Conservation (phyloP, 1,140 invertebrate genomes). For the Campoletis sonorensis region DNA sequence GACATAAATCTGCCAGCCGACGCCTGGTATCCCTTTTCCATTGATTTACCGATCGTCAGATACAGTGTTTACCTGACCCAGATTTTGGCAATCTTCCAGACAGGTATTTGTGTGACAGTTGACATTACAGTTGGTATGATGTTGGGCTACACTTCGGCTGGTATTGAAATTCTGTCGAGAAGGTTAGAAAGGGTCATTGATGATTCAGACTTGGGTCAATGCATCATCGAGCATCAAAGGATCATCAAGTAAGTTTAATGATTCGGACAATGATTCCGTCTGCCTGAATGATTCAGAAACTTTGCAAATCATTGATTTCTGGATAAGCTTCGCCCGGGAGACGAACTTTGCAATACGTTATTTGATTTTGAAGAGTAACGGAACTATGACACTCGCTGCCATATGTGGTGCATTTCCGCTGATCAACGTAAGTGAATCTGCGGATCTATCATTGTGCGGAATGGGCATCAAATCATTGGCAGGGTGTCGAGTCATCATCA, state of each 20-base stretch:
- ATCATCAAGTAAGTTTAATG: slow-evolving; percentile 53
- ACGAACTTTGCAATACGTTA: slow-evolving; percentile 45
- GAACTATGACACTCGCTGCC: slow-evolving; percentile 56
- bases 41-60: slow-evolving; percentile 45
- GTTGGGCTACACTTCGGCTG: slow-evolving; percentile 57
- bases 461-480: too few species aligned
- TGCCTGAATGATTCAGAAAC: neutral
- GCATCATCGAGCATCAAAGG: slow-evolving; percentile 55
- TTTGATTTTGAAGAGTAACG: slow-evolving; percentile 49
- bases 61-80: slow-evolving; percentile 58
- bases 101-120: slow-evolving; percentile 53
- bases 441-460: neutral
- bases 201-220: slow-evolving; percentile 42
- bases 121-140: slow-evolving; percentile 61
- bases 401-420: slow-evolving; percentile 62
- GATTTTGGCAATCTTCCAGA: slow-evolving; percentile 54
- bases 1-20: slow-evolving; percentile 50
- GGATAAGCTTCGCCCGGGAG: slow-evolving; percentile 57
- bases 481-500: too few species aligned
- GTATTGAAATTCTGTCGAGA: slow-evolving; percentile 61
- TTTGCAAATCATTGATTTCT: neutral
- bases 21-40: slow-evolving; percentile 61
- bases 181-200: slow-evolving; percentile 42
- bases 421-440: slow-evolving; percentile 55
- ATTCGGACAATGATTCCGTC: neutral